Base-by-base conservation (phyloP, 2,888 invertebrate genomes). In the Creontiades dilutus region DNA sequence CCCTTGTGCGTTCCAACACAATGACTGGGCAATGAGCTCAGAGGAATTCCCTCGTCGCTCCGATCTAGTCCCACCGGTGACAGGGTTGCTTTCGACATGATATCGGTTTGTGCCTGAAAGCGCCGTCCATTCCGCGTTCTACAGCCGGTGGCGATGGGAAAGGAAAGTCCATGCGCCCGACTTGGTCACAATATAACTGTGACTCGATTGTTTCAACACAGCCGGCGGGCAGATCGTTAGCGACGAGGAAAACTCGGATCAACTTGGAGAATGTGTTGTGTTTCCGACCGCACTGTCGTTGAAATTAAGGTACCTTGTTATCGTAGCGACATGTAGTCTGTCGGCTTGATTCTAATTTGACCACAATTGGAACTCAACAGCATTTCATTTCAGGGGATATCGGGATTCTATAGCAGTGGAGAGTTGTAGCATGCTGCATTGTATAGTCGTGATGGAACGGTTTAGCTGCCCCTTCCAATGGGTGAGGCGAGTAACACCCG, bases 11-110 rank as follows among this genome's bases (percentile, higher is more conserved):
- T 37, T 37, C 37, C 37, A 37, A 37, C 37, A 7, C 57, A 7
- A 57, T n/a, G 57, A 57, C 57, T 57, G 57, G n/a, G n/a, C 57
- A 7, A n/a, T 57, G n/a, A 57, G 57, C 57, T 57, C 57, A 57
- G n/a, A 57, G 16, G 57, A 57, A 57, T 57, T n/a, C 57, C 57
- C 57, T 57, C 19, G n/a, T 57, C 19, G 14, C 57, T 57, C n/a
- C 57, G n/a, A n/a, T 57, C 57, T n/a, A 16, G 7, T n/a, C 14
- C 57, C 57, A 57, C n/a, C 19, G 37, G 57, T 57, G 57, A 57
- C 57, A 57, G n/a, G 57, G 57, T 57, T 57, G n/a, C 14, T 52
- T 57, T 16, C 57, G 57, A 57, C 57, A n/a, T 37, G 37, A 37
- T 57, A 57, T 57, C 57, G 16, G 57, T n/a, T 14, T 57, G 0